Percentiles rank a stretch among this genome's conserved stretches.
phyloP scores from a whole-genome alignment of 2,797 vertebrate species.

The Atherinosoma microstoma region DNA sequence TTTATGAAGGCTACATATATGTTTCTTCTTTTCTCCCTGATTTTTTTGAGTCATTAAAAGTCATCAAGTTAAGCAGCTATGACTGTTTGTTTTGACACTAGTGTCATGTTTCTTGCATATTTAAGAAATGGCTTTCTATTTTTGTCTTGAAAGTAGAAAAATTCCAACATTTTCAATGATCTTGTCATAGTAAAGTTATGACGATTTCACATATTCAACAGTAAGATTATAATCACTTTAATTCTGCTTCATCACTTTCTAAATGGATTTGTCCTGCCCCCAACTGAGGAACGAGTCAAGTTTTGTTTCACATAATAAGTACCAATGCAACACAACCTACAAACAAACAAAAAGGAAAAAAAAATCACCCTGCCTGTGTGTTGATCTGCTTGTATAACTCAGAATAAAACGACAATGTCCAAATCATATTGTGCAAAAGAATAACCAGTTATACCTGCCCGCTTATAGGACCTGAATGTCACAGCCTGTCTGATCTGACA shows the following conservation, averaged over 20 bases:
- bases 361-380: neutral
- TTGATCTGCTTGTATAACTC: neutral
- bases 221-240: neutral
- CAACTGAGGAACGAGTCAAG: neutral
- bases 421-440: neutral
- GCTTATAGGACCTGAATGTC: neutral
- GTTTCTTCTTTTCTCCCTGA: no score
- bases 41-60: neutral
- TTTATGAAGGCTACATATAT: no score
- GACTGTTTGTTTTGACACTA: neutral
- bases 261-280: neutral
- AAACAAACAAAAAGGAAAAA: no score
- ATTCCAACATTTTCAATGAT: neutral
- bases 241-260: neutral
- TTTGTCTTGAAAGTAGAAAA: neutral
- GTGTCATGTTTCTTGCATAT: neutral
- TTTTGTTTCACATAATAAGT: neutral
- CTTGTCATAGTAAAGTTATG: neutral
- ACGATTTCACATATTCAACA: neutral
- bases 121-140: neutral
- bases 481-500: neutral
- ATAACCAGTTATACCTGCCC: neutral
- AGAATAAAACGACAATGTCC: neutral
- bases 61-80: neutral
- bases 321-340: neutral